phyloP scores from a whole-genome alignment of 2,113 vertebrate genomes.

The Onychostoma macrolepis region DNA sequence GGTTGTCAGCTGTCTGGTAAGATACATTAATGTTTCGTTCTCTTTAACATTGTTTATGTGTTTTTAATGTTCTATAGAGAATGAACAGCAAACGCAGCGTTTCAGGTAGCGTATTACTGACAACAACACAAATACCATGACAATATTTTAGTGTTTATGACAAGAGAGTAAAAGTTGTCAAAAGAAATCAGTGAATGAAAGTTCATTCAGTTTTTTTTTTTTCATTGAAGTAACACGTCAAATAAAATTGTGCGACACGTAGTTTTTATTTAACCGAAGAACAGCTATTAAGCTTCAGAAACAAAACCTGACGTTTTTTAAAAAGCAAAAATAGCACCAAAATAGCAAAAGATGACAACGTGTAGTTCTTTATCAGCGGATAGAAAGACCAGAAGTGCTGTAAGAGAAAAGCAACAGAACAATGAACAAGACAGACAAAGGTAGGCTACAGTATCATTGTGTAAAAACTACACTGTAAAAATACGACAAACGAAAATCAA shows the following conservation, averaged over 20 bases:
- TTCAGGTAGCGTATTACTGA: background rate
- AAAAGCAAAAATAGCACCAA: background rate
- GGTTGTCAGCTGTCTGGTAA: slow-evolving; percentile 32
- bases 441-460: background rate
- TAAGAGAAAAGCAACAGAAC: background rate
- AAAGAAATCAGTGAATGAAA: background rate
- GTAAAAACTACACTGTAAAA: background rate
- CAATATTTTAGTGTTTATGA: background rate
- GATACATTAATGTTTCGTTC: slow-evolving; percentile 2
- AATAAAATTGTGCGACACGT: background rate
- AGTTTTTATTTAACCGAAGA: background rate
- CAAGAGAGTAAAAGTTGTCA: background rate
- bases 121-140: background rate
- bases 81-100: background rate
- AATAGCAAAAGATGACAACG: background rate
- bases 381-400: background rate
- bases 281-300: background rate
- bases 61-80: background rate
- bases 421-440: slow-evolving; percentile 5
- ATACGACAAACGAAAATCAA: background rate
- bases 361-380: background rate
- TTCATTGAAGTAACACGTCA: background rate
- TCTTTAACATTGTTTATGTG: background rate
- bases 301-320: background rate
- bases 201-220: background rate